Conservation (phyloP, 2,888 invertebrate genomes). For the Autographa gamma region DNA sequence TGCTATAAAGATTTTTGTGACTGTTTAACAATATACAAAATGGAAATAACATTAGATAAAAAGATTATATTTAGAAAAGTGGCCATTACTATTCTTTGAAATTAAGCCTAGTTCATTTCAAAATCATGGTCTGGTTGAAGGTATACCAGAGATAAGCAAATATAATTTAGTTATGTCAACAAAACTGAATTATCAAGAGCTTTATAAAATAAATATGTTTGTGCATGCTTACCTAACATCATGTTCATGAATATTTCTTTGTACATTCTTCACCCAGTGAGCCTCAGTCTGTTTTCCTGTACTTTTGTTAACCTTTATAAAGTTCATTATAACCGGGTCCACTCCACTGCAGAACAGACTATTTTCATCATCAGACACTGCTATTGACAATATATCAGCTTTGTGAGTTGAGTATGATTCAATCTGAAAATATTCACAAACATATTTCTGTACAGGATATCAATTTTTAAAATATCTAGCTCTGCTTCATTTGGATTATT, state of each 20-base stretch:
- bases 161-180: neutral
- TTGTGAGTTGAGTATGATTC: conserved; percentile 94
- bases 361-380: conserved; percentile 91
- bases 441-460: neutral
- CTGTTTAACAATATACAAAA: no score
- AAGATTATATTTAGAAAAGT: no score
- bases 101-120: no score
- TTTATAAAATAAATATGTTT: neutral
- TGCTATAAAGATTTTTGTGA: no score
- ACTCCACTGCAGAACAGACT: conserved; percentile 94
- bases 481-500: no score
- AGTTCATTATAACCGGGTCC: conserved; percentile 94
- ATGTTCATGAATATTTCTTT: conserved; percentile 94
- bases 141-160: no score
- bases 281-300: conserved; percentile 85
- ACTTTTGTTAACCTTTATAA: conserved; percentile 90
- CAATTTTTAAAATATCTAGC: no score
- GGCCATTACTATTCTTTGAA: no score
- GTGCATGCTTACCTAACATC: conserved; percentile 90
- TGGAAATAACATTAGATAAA: no score
- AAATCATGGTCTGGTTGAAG: no score
- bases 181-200: neutral
- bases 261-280: conserved; percentile 95
- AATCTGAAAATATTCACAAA: conserved; percentile 78
- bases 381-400: conserved; percentile 93